phyloP scores from a whole-genome alignment of 2,888 invertebrate genomes.

The Belgica antarctica region DNA sequence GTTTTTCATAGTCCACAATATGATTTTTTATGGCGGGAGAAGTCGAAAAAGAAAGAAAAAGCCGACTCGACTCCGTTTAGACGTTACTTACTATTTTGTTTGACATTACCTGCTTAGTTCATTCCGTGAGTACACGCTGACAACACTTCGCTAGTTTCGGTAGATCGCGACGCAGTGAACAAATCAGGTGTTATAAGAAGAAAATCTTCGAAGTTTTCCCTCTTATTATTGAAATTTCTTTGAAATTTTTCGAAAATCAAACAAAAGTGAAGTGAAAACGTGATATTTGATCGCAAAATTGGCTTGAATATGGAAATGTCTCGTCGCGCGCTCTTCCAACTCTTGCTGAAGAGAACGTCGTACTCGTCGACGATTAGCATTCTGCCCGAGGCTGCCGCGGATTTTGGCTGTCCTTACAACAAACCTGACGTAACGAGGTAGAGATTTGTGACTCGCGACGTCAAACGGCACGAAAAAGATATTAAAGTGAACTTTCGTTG shows the following conservation, averaged over 20 bases:
- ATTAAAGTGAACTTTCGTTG: too few relatives aligned
- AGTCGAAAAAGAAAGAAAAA: conserved; percentile 5
- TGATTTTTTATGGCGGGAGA: conserved; percentile 34
- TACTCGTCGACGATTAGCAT: conserved; percentile 7
- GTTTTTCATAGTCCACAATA: neutral
- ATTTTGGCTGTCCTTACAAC: neutral
- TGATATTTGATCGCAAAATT: too few relatives aligned
- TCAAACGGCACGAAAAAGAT: too few relatives aligned
- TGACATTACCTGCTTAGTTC: conserved; percentile 29
- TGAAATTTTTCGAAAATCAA: too few relatives aligned
- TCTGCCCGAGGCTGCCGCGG: neutral
- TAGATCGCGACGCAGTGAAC: neutral
- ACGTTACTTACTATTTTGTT: conserved; percentile 1
- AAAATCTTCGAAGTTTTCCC: neutral
- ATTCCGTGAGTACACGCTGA: conserved; percentile 30
- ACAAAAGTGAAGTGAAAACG: too few relatives aligned
- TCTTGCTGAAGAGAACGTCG: neutral
- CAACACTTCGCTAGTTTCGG: too few relatives aligned
- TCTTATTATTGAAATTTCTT: too few relatives aligned
- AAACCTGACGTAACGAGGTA: neutral
- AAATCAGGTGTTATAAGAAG: neutral
- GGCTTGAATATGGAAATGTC: neutral
- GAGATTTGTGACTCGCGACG: neutral
- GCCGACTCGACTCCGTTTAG: neutral
- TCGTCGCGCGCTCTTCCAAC: neutral